Percentiles rank a stretch among this genome's conserved stretches.
phyloP scores from a whole-genome alignment of 2,113 vertebrate genomes.

The Edolisoma coerulescens region DNA sequence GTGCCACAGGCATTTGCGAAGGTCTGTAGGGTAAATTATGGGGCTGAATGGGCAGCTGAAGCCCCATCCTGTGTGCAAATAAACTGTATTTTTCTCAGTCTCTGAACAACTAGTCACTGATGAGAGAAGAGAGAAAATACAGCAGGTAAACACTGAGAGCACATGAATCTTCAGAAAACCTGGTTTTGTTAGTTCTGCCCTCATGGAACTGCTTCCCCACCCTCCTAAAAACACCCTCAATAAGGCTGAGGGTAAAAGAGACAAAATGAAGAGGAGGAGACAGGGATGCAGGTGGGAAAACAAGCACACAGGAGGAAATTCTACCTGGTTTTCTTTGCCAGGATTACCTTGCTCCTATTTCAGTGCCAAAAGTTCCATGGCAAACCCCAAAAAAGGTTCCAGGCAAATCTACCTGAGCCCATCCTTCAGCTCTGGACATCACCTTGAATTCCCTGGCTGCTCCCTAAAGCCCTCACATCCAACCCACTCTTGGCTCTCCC shows the following conservation, averaged over 20 bases:
- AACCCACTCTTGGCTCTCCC: not conserved
- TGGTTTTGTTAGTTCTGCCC: not conserved
- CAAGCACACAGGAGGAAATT: not conserved
- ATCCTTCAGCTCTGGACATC: not conserved
- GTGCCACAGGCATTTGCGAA: not conserved
- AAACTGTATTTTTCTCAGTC: not conserved
- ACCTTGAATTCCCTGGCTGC: not conserved
- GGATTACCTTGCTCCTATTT: not conserved
- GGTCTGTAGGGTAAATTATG: not conserved
- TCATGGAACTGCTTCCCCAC: not conserved
- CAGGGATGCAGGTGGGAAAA: not conserved
- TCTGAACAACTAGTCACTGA: not conserved
- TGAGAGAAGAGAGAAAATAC: not conserved
- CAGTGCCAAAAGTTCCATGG: not conserved
- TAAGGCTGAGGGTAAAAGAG: not conserved
- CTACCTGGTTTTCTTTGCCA: not conserved
- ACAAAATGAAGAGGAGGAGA: not conserved
- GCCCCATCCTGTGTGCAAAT: not conserved
- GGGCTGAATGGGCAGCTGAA: not conserved
- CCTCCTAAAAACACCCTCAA: not conserved
- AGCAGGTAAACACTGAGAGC: not conserved
- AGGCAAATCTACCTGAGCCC: not conserved
- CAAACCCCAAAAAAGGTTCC: not conserved
- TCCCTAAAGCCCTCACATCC: not conserved
- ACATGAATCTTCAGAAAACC: not conserved